Conservation (phyloP, 2,888 invertebrate genomes). For the Automeris io region DNA sequence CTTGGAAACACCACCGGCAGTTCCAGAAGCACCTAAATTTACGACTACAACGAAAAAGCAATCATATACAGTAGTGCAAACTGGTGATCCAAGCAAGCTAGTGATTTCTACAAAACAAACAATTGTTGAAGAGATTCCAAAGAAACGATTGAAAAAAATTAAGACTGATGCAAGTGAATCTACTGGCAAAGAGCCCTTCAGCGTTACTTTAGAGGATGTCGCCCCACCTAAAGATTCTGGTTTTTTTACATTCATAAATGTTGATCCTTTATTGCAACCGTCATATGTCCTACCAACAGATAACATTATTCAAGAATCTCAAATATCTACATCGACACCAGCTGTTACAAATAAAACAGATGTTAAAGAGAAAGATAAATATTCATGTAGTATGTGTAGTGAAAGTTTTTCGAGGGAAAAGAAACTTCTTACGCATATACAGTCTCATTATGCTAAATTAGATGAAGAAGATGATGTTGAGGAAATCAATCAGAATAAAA, state of each 20-base stretch:
- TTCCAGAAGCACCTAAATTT: slow-evolving; percentile 28
- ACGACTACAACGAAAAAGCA: slow-evolving; percentile 65
- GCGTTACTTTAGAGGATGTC: slow-evolving; percentile 42
- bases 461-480: slow-evolving; percentile 50
- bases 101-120: slow-evolving; percentile 60
- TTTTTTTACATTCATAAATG: slow-evolving; percentile 65
- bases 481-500: slow-evolving; percentile 25
- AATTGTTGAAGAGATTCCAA: slow-evolving; percentile 28
- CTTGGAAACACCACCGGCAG: slow-evolving; percentile 16
- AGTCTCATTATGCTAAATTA: slow-evolving; percentile 59
- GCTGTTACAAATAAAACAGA: slow-evolving; percentile 21
- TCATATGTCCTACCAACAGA: slow-evolving; percentile 62
- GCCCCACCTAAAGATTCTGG: slow-evolving; percentile 40
- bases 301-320: slow-evolving; percentile 66
- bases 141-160: slow-evolving; percentile 38
- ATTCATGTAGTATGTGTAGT: slow-evolving; percentile 60
- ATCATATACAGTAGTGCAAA: slow-evolving; percentile 62
- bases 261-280: slow-evolving; percentile 61
- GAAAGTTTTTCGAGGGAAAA: slow-evolving; percentile 59
- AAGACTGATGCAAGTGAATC: slow-evolving; percentile 22
- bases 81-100: slow-evolving; percentile 63
- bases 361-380: slow-evolving; percentile 35
- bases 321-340: slow-evolving; percentile 57
- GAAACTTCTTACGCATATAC: slow-evolving; percentile 59
- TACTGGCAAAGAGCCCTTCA: slow-evolving; percentile 32